Evolutionary conservation across 2,113 vertebrate species (phyloP), one percentile per base, ranked within the genome.

Genomic region (Micronycteris hirsuta): DNA sequence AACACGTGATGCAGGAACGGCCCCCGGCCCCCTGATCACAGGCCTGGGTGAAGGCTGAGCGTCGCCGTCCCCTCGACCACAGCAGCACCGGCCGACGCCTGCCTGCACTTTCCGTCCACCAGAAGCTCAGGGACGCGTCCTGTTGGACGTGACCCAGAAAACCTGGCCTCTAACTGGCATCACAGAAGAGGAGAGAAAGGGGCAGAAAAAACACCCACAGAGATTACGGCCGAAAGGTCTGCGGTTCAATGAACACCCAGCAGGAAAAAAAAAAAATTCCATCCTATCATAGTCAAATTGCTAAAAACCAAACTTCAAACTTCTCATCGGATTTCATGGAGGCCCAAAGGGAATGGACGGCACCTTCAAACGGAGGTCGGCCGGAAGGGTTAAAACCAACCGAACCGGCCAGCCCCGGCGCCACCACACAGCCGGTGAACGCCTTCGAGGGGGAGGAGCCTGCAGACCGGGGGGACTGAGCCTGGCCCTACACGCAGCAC

Each of bases 361-460:
- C 38, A 78, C 33, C 47, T 84, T 47, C 24, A 80, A 88, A 81
- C 26, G 54, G n/a, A n/a, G n/a, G n/a, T n/a, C n/a, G n/a, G n/a
- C 58, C 43, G 14, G 38, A 73, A 87, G 24, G 8, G 76, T 73
- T 49, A 61, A 82, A 87, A 78, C 19, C 68, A 54, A 84, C 52
- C 15, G 17, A 54, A 47, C 16, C 16, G 52, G n/a, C 20, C 73
- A 67, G 49, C 33, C 31, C 63, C 80, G 45, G 17, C 17, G 19
- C 52, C 58, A 81, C 65, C 85, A 31, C 45, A 9, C 12, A 36
- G 7, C 7, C n/a, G 47, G 22, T 77, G 41, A 87, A 61, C 65
- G 20, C 36, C 78, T 83, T 78, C 26, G 89, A 49, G 38, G 84
- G n/a, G n/a, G n/a, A n/a, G n/a, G n/a, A n/a, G n/a, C n/a, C n/a